Percentiles rank a stretch among this genome's conserved stretches.
phyloP scores from a whole-genome alignment of 2,797 vertebrate species.

The Micromesistius poutassou region DNA sequence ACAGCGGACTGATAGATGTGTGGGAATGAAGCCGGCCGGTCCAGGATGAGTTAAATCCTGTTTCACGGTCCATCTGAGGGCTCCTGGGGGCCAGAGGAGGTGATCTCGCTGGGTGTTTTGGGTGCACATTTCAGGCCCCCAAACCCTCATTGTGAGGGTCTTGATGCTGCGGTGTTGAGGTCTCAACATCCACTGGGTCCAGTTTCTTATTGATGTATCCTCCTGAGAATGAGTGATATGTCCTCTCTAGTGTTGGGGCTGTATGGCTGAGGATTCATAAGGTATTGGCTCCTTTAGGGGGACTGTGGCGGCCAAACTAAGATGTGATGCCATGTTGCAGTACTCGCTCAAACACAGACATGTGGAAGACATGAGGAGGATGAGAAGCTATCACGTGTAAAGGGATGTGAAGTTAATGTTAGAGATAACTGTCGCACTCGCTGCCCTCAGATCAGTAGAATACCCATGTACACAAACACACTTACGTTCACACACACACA shows the following conservation, averaged over 20 bases:
- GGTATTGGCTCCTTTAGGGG: background rate
- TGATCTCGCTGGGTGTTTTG: background rate
- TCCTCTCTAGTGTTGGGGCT: background rate
- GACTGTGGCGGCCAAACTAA: background rate
- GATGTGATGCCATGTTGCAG: too few species aligned
- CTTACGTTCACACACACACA: constrained; percentile 3
- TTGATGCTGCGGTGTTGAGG: background rate
- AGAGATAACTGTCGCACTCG: background rate
- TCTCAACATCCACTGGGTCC: background rate
- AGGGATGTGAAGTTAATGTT: background rate
- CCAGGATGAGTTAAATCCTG: background rate
- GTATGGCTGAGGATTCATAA: background rate
- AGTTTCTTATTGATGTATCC: background rate
- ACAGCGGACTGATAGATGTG: background rate
- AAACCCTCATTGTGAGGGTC: background rate
- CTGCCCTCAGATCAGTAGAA: too few species aligned
- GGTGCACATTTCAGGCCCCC: background rate
- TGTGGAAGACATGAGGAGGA: background rate
- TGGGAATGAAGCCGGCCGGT: background rate
- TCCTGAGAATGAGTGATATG: background rate
- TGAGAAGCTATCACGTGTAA: background rate
- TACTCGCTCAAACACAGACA: too few species aligned
- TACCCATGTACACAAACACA: background rate
- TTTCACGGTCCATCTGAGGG: background rate
- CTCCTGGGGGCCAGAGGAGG: background rate